Conservation (phyloP, 1,140 invertebrate species). For the Daktulosphaira vitifoliae region DNA sequence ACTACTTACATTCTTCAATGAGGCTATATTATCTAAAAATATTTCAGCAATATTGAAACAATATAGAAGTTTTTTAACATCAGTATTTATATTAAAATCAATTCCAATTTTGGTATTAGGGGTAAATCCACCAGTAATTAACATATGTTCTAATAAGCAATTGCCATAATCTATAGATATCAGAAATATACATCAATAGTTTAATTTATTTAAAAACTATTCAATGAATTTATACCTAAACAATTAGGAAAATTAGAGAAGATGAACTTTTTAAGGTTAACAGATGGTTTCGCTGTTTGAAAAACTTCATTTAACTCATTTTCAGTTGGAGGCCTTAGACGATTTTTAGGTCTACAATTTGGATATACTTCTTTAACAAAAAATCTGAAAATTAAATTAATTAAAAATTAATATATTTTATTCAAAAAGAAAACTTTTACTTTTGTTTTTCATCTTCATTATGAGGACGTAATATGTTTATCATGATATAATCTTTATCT, state of each 20-base stretch:
- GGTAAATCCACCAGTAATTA: constrained; percentile 62
- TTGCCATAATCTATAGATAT: constrained; percentile 69
- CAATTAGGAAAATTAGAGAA: constrained; percentile 23
- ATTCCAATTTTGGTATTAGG: constrained; percentile 50
- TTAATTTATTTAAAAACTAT: background rate
- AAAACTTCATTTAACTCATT: constrained; percentile 52
- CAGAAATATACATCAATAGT: constrained; percentile 12
- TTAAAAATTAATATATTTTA: constrained; percentile 9
- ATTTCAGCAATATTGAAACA: constrained; percentile 63
- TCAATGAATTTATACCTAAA: background rate
- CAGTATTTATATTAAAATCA: constrained; percentile 56
- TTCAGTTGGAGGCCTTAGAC: constrained; percentile 47
- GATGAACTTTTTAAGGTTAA: constrained; percentile 69
- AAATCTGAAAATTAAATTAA: constrained; percentile 46
- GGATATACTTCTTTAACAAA: constrained; percentile 87
- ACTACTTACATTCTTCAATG: constrained; percentile 15
- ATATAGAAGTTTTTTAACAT: constrained; percentile 56
- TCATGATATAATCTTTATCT: constrained; percentile 81
- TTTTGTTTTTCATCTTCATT: constrained; percentile 85
- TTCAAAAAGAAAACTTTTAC: constrained; percentile 42
- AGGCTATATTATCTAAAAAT: constrained; percentile 6
- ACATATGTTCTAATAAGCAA: constrained; percentile 79
- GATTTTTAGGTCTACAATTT: constrained; percentile 59
- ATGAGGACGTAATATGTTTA: constrained; percentile 88
- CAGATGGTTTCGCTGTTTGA: constrained; percentile 57